These are phyloP conservation scores for Nibea albiflora DNA, from an alignment of 2,113 vertebrate genomes.

Conservation along the genomic window DNA sequence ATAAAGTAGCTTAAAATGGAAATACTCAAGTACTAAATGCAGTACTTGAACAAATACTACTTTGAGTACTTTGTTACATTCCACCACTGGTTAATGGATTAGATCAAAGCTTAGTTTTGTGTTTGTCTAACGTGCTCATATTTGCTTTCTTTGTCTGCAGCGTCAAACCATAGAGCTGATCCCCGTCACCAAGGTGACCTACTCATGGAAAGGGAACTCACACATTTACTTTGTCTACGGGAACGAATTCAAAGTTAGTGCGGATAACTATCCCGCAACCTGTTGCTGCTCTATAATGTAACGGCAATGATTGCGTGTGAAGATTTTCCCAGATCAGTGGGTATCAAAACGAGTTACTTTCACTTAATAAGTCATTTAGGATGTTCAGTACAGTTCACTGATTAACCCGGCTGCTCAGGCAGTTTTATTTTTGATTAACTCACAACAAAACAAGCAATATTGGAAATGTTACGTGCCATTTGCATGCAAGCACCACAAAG, in stretches of 20 bases:
- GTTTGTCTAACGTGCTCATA: slow-evolving; percentile 2
- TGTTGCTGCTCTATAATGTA: slow-evolving; percentile 84
- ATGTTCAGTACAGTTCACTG: not conserved
- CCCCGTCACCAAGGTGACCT: slow-evolving; percentile 84
- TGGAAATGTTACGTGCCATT: not conserved
- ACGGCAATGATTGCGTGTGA: slow-evolving; percentile 1
- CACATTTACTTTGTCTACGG: slow-evolving; percentile 85
- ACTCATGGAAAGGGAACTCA: slow-evolving; percentile 81
- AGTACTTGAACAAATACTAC: not conserved
- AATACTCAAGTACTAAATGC: not conserved
- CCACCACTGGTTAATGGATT: not conserved
- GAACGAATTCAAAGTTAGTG: slow-evolving; percentile 82
- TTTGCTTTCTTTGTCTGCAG: slow-evolving; percentile 71
- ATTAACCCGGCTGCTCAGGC: not conserved
- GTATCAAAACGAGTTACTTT: not conserved
- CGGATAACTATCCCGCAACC: slow-evolving; percentile 82
- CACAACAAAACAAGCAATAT: not conserved
- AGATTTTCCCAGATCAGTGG: not conserved
- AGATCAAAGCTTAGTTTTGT: not conserved
- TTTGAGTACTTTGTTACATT: not conserved
- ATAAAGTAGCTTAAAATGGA: too few relatives aligned
- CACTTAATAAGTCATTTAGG: not conserved
- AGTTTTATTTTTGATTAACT: not conserved
- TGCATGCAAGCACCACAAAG: slow-evolving; percentile 12
- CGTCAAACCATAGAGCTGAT: slow-evolving; percentile 86